A percentile compares a stretch with the other conserved stretches of the same genome.
Evolutionary conservation across 1,140 invertebrate genomes (phyloP).

Genomic region (Chironomus tepperi): DNA sequence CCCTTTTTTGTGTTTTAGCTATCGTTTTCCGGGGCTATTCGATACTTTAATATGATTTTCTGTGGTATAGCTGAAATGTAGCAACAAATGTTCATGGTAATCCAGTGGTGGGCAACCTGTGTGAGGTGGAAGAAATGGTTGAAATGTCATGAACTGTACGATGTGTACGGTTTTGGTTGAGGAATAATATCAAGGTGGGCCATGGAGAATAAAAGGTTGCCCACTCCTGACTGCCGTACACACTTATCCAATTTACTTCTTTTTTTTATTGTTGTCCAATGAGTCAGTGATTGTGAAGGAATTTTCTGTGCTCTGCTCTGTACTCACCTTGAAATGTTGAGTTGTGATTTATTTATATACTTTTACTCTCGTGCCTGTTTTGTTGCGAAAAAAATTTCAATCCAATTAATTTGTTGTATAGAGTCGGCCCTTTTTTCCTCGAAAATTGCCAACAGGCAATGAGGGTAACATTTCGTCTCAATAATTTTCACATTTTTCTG

Average conservation of each 20-base stretch:
- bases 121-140: too few relatives aligned
- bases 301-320: background rate
- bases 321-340: background rate
- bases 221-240: too few relatives aligned
- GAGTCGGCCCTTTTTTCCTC: background rate
- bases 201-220: too few relatives aligned
- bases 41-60: slow-evolving; percentile 2
- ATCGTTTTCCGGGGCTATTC: background rate
- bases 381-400: slow-evolving; percentile 5
- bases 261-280: too few relatives aligned
- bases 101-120: too few relatives aligned
- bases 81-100: slow-evolving; percentile 1
- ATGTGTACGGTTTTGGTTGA: too few relatives aligned
- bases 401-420: slow-evolving; percentile 2
- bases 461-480: too few relatives aligned
- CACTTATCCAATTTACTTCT: slow-evolving; percentile 7
- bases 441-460: too few relatives aligned
- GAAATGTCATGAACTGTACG: too few relatives aligned
- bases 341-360: slow-evolving; percentile 1
- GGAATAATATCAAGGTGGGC: too few relatives aligned
- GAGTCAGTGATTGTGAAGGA: too few relatives aligned
- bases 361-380: background rate
- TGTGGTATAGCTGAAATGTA: background rate
- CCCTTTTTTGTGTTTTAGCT: background rate
- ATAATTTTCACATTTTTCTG: too few relatives aligned